These are phyloP conservation scores for Alligator sinensis DNA, from an alignment of 2,113 vertebrate species.

Conservation along the genomic window DNA sequence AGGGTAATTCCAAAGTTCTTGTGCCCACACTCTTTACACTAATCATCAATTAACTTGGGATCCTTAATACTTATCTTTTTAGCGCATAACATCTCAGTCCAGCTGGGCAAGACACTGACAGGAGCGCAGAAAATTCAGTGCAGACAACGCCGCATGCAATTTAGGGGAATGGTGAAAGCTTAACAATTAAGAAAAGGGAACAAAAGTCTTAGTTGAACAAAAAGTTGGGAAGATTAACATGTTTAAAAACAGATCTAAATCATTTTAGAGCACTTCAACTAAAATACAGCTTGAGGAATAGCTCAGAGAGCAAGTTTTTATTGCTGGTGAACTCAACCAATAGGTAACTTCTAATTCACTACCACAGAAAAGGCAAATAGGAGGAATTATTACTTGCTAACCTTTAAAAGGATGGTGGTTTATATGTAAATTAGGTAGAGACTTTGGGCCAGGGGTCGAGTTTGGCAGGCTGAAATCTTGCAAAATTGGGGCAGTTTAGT, in stretches of 20 bases:
- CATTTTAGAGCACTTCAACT: neutral
- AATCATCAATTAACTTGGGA: neutral
- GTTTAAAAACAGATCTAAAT: neutral
- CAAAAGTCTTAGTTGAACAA: neutral
- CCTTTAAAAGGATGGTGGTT: neutral
- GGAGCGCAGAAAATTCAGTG: neutral
- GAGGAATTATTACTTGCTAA: neutral
- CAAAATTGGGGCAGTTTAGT: neutral
- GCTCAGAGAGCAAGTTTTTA: neutral
- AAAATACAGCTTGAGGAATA: neutral
- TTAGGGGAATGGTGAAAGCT: neutral
- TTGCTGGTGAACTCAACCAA: neutral
- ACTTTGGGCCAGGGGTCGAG: neutral
- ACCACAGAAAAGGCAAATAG: neutral
- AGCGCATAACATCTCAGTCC: neutral
- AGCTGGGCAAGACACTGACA: neutral
- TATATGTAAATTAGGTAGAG: no score
- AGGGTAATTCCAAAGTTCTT: no score
- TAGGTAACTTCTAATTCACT: neutral
- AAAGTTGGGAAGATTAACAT: no score
- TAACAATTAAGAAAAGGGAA: neutral
- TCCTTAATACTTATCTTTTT: neutral
- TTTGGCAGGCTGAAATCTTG: neutral
- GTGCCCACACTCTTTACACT: neutral
- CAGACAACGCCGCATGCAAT: neutral